These are phyloP conservation scores for Platalea minor DNA, from an alignment of 2,797 vertebrate genomes.

Conservation along the genomic window DNA sequence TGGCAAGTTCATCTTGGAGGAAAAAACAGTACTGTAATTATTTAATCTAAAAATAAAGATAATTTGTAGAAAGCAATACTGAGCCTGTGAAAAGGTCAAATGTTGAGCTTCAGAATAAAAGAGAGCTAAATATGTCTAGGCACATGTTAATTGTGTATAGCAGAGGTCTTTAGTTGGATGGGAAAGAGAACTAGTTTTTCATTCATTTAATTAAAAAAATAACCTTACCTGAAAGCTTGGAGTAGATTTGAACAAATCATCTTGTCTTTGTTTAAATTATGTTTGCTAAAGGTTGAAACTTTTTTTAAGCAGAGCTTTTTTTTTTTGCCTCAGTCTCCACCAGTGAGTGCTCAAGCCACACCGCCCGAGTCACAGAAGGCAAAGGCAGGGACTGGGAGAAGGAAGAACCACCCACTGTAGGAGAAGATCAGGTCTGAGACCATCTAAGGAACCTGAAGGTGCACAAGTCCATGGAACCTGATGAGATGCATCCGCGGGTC, in stretches of 20 bases:
- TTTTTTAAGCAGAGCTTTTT: neutral
- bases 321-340: neutral
- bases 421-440: too few relatives aligned
- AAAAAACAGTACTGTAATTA: neutral
- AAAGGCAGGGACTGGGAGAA: too few relatives aligned
- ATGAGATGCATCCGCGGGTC: too few relatives aligned
- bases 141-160: neutral
- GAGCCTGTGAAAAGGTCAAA: neutral
- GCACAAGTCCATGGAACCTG: too few relatives aligned
- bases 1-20: neutral
- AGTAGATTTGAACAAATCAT: neutral
- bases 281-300: neutral
- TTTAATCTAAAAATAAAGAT: conserved; percentile 34
- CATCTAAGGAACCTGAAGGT: too few relatives aligned
- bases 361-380: too few relatives aligned
- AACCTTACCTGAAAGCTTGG: neutral
- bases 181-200: neutral
- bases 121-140: neutral
- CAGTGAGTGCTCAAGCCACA: too few relatives aligned
- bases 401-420: too few relatives aligned
- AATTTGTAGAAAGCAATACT: conserved; percentile 3
- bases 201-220: neutral
- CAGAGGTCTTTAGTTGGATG: neutral
- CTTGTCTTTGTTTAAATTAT: neutral
- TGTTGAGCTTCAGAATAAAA: neutral